A percentile compares a stretch with the other conserved stretches of the same genome.
phyloP scores from a whole-genome alignment of 2,888 invertebrate genomes.

The Lithosia quadra region DNA sequence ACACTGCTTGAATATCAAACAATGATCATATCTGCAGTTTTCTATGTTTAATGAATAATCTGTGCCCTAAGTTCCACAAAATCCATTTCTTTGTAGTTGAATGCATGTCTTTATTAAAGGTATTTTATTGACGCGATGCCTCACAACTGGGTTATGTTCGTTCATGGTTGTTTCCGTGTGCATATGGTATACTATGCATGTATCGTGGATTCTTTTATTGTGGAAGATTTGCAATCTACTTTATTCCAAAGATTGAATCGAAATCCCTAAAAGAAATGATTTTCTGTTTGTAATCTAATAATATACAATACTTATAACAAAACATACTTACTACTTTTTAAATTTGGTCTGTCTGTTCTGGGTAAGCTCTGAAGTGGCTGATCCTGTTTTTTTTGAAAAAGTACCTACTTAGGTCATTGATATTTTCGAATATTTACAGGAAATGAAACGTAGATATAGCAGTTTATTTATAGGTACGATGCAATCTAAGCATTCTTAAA shows the following conservation, averaged over 20 bases:
- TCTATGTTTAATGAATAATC: not conserved
- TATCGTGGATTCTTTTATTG: not conserved
- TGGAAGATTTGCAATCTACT: not conserved
- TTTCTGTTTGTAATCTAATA: too few relatives aligned
- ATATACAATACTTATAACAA: too few relatives aligned
- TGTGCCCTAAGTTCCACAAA: constrained; percentile 33
- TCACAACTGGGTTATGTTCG: constrained; percentile 52
- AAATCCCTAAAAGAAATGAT: not conserved
- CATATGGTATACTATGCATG: not conserved
- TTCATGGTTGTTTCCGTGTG: constrained; percentile 43
- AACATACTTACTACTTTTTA: too few relatives aligned
- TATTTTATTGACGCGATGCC: constrained; percentile 61
- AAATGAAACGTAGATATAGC: too few relatives aligned
- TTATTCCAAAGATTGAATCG: not conserved
- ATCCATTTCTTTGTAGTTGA: constrained; percentile 26
- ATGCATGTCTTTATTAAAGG: constrained; percentile 56
- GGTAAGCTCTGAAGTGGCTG: too few relatives aligned
- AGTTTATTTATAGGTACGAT: too few relatives aligned
- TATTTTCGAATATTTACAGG: too few relatives aligned
- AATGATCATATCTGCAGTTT: not conserved
- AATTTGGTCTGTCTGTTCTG: too few relatives aligned
- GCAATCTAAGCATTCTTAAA: too few relatives aligned
- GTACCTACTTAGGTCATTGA: too few relatives aligned
- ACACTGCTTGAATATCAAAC: not conserved
- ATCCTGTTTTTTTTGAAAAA: too few relatives aligned